Percentiles rank a stretch among this genome's conserved stretches.
Evolutionary conservation across 2,113 vertebrate species (phyloP).

Genomic region (Neodontobutis hainanensis): DNA sequence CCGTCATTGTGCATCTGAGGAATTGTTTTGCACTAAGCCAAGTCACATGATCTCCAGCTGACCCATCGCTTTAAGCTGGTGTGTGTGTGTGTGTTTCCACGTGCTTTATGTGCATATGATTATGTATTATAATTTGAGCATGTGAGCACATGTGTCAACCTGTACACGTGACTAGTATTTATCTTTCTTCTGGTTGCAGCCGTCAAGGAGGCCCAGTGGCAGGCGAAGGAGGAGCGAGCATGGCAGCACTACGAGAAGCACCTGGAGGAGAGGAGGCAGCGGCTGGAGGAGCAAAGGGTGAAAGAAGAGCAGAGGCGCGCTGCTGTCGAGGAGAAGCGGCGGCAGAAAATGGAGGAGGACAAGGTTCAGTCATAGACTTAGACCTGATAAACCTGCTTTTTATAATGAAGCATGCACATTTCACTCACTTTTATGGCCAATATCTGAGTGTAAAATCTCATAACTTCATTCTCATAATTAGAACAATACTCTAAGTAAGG

Average conservation of each 20-base stretch:
- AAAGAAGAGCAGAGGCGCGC: slow-evolving; percentile 88
- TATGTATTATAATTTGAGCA: background rate
- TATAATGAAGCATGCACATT: background rate
- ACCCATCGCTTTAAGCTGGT: slow-evolving; percentile 47
- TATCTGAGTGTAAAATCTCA: too few relatives aligned
- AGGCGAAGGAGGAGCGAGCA: slow-evolving; percentile 88
- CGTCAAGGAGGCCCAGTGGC: slow-evolving; percentile 86
- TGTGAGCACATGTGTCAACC: slow-evolving; percentile 3
- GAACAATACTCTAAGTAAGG: too few relatives aligned
- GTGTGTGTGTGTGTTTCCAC: slow-evolving; percentile 1
- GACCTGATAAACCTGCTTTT: background rate
- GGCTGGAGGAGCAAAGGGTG: slow-evolving; percentile 87
- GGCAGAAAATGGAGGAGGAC: slow-evolving; percentile 89
- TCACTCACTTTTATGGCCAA: too few relatives aligned
- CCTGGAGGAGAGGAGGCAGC: slow-evolving; percentile 87
- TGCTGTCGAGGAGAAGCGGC: slow-evolving; percentile 92
- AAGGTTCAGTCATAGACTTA: slow-evolving; percentile 73
- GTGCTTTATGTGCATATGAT: slow-evolving; percentile 4
- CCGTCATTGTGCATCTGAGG: slow-evolving; percentile 24
- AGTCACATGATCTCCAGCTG: slow-evolving; percentile 59
- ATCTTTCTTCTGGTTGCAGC: slow-evolving; percentile 70
- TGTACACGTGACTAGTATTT: background rate
- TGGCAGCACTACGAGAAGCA: slow-evolving; percentile 90
- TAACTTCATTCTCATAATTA: too few relatives aligned
- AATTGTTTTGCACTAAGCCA: slow-evolving; percentile 55